Percentiles rank a stretch among this genome's conserved stretches.
Evolutionary conservation across 2,797 vertebrate genomes (phyloP).

Genomic region (Phylloscopus collybita): DNA sequence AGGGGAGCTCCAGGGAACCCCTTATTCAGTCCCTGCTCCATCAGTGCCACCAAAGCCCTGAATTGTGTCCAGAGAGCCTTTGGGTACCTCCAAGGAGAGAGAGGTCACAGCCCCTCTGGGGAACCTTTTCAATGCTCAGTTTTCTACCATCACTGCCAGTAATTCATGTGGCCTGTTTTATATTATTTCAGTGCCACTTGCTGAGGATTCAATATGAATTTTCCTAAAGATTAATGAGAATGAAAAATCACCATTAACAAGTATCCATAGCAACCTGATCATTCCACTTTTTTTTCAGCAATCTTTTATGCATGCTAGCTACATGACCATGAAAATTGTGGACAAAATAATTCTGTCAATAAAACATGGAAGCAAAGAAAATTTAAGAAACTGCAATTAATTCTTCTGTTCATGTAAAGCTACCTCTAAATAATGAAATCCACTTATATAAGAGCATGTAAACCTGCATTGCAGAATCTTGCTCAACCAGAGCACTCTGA

Average conservation of each 20-base stretch:
- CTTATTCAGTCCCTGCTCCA: not conserved
- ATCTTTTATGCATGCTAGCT: not conserved
- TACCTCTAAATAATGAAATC: not conserved
- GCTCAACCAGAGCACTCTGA: not conserved
- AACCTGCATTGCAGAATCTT: not conserved
- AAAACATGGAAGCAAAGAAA: not conserved
- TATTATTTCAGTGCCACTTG: not conserved
- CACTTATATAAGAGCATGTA: not conserved
- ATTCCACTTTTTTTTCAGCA: not conserved
- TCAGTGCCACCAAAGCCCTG: not conserved
- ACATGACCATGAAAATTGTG: not conserved
- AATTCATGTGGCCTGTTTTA: not conserved
- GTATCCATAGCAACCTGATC: not conserved
- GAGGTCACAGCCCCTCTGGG: not conserved
- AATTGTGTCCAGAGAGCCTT: not conserved
- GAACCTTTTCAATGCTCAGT: not conserved
- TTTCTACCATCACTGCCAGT: not conserved
- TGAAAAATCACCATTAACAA: not conserved
- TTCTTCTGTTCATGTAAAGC: not conserved
- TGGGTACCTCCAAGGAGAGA: not conserved
- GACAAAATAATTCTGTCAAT: not conserved
- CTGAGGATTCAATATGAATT: not conserved
- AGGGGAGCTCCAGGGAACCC: not conserved
- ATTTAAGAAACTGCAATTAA: not conserved
- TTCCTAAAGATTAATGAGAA: not conserved